Evolutionary conservation across 2,113 vertebrate species (phyloP).

Genomic region (Rynchops niger): DNA sequence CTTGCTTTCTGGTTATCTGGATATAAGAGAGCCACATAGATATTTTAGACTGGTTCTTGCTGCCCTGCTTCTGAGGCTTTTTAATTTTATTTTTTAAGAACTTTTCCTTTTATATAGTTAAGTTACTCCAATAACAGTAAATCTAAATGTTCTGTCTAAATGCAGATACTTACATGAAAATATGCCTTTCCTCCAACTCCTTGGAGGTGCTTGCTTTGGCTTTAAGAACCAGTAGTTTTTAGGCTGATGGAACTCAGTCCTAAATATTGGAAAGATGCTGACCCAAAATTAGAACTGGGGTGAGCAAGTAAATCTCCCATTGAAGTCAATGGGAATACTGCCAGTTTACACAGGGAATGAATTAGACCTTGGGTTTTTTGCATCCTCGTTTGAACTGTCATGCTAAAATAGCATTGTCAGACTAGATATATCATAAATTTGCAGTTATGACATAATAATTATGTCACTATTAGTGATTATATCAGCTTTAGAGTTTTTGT

Average conservation of each 20-base stretch:
- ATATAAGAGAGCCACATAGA: not conserved
- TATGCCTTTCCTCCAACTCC: not conserved
- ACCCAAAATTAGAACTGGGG: not conserved
- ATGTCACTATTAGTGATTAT: not conserved
- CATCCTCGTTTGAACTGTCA: not conserved
- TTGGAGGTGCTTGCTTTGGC: not conserved
- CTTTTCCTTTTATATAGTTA: not conserved
- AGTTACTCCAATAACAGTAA: not conserved
- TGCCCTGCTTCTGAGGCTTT: not conserved
- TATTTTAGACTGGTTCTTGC: not conserved
- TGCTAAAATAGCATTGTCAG: constrained; percentile 5
- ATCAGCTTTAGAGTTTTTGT: not conserved
- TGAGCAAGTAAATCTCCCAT: not conserved
- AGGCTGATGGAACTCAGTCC: not conserved
- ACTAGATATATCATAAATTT: not conserved
- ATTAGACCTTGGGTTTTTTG: not conserved
- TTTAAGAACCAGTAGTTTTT: not conserved
- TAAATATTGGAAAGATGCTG: not conserved
- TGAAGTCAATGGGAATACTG: not conserved
- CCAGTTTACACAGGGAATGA: not conserved
- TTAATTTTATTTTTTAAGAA: not conserved
- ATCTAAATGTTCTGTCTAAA: not conserved
- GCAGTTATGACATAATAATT: not conserved
- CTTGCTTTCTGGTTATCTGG: not conserved
- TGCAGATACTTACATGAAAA: not conserved